A percentile compares a stretch with the other conserved stretches of the same genome.
These are phyloP conservation scores for Anas platyrhynchos DNA, from an alignment of 2,113 vertebrate genomes.

Conservation along the genomic window DNA sequence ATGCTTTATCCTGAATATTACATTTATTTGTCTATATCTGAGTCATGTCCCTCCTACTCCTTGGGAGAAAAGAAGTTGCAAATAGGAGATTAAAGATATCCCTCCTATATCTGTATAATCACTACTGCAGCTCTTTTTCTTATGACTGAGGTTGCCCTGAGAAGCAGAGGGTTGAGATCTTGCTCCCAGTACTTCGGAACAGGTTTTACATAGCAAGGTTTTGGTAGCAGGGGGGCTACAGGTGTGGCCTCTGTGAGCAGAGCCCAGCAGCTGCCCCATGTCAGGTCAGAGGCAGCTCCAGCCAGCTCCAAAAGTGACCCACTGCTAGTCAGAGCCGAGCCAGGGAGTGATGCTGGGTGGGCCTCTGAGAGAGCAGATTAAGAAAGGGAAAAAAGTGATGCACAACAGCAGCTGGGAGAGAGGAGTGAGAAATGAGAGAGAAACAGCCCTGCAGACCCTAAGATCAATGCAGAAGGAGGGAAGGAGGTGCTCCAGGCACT, in stretches of 20 bases:
- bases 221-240: neutral
- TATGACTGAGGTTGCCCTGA: neutral
- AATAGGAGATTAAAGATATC: neutral
- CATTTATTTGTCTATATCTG: neutral
- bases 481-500: neutral
- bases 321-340: neutral
- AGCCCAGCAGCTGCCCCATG: neutral
- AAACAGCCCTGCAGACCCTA: too few relatives aligned
- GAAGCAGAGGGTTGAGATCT: neutral
- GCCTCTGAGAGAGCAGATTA: neutral
- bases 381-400: neutral
- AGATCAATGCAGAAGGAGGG: neutral
- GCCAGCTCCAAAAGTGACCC: neutral
- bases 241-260: neutral
- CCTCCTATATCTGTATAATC: neutral
- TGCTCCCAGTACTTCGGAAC: neutral
- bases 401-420: neutral
- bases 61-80: neutral
- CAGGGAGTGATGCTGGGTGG: neutral
- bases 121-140: neutral
- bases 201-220: neutral
- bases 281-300: neutral
- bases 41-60: neutral
- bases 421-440: neutral
- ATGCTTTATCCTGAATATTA: neutral